Base-by-base conservation (phyloP, 1,140 invertebrate species). In the Drosophila ogumai region DNA sequence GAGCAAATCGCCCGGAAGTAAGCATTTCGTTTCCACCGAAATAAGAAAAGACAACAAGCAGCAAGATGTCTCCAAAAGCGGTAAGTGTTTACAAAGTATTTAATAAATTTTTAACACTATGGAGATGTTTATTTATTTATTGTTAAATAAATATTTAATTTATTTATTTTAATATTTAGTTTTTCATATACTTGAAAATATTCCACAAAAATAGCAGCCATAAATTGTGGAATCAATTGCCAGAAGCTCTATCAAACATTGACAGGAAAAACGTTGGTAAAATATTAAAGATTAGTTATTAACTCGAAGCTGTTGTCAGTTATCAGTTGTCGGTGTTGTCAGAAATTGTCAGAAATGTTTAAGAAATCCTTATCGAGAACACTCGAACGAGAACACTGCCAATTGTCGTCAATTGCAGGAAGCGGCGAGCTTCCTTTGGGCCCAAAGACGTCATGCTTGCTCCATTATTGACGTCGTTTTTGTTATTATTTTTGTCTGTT, bases 21-120 rank as follows among this genome's bases (percentile, higher is more conserved):
- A 47, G 17, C 67, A 72, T 41, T 59, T 72, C 28, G 44, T 22
- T 59, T 59, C 36, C 55, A 59, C 75, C 47, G 52, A 55, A 66
- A 59, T 57, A 71, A 59, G 61, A 80, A 57, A 69, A 81, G 68
- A 84, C 64, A 80, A 74, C 68, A 71, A 87, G 81, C 73, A 63
- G 69, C 81, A 91, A 88, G 73, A 91, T 91, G 90, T 90, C 90
- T 72, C 90, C 84, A 58, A 91, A 91, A 91, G 81, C 90, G 84
- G 90, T 91, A 76, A 91, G 90, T 82, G 34, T 0, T 13, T 13
- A 31, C 38, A 7, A 10, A 1, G 3, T 12, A 25, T 5, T 25
- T 17, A 17, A 46, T 13, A 10, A 22, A 47, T 56, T 4, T 54
- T 54, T 55, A 43, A 25, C 31, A 43, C 0, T 1, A 7, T 6